Conservation (phyloP, 2,888 invertebrate species). For the Drosophila tripunctata region DNA sequence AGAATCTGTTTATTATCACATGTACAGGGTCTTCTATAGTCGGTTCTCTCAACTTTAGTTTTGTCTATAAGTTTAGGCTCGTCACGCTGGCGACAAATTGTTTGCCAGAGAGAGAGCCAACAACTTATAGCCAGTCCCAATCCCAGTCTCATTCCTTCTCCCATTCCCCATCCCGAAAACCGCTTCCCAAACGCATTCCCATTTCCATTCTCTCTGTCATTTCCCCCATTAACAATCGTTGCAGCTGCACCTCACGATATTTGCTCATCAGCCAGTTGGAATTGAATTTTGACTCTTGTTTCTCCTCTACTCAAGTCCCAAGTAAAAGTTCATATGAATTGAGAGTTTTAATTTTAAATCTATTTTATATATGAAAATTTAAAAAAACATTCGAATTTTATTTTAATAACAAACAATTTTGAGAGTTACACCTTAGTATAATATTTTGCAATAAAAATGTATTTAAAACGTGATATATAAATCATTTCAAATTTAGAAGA, state of each 20-base stretch:
- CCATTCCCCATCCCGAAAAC: conserved; percentile 7
- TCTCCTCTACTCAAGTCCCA: neutral
- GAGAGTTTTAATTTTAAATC: no score
- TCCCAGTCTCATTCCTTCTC: neutral
- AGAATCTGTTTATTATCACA: no score
- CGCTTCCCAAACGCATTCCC: conserved; percentile 4
- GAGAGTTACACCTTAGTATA: no score
- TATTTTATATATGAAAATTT: neutral
- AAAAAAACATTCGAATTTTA: no score
- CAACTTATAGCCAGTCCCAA: conserved; percentile 3
- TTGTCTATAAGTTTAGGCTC: neutral
- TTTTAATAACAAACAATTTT: no score
- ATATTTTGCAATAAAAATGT: no score
- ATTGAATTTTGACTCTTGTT: neutral
- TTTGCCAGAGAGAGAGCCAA: conserved; percentile 60
- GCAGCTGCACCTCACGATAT: conserved; percentile 34
- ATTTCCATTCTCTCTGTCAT: conserved; percentile 3
- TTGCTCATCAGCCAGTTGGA: conserved; percentile 32
- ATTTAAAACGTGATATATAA: no score
- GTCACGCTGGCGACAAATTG: conserved; percentile 48
- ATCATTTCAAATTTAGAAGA: no score
- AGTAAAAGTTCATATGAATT: neutral
- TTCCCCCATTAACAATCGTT: conserved; percentile 11
- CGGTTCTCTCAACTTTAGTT: neutral
- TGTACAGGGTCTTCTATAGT: neutral